Evolutionary conservation across 2,888 invertebrate genomes (phyloP).

Genomic region (Proisotoma minuta): DNA sequence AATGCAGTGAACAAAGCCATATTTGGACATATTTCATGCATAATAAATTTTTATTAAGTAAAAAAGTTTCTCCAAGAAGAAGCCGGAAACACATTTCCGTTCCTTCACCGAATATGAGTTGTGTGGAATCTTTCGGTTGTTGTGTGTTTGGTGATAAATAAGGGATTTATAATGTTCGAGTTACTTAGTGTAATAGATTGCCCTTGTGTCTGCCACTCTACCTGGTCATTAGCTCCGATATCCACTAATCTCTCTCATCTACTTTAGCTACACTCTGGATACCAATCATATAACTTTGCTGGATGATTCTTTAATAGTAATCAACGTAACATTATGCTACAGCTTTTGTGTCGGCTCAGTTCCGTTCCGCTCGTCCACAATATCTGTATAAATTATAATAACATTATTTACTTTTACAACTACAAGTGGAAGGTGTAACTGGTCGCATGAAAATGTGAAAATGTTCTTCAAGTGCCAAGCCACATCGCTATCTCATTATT

Average conservation of each 20-base stretch:
- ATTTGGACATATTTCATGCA: conserved; percentile 32
- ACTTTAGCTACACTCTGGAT: too few species aligned
- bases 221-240: not conserved
- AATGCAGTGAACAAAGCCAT: too few species aligned
- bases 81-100: conserved; percentile 43
- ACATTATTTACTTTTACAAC: not conserved
- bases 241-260: too few species aligned
- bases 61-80: conserved; percentile 29
- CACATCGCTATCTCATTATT: conserved; percentile 1
- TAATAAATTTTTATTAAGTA: conserved; percentile 43
- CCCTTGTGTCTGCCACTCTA: not conserved
- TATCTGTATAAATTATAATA: conserved; percentile 8
- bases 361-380: not conserved
- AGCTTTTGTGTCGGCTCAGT: not conserved
- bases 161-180: conserved; percentile 13
- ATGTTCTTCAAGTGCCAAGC: not conserved
- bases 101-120: conserved; percentile 20
- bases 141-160: not conserved
- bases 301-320: not conserved
- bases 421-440: not conserved
- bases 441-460: too few species aligned
- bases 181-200: not conserved
- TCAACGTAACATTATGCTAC: not conserved
- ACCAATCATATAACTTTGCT: not conserved
- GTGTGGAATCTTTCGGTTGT: conserved; percentile 16